Evolutionary conservation across 1,140 invertebrate genomes (phyloP).

Genomic region (Sycobia sp.): DNA sequence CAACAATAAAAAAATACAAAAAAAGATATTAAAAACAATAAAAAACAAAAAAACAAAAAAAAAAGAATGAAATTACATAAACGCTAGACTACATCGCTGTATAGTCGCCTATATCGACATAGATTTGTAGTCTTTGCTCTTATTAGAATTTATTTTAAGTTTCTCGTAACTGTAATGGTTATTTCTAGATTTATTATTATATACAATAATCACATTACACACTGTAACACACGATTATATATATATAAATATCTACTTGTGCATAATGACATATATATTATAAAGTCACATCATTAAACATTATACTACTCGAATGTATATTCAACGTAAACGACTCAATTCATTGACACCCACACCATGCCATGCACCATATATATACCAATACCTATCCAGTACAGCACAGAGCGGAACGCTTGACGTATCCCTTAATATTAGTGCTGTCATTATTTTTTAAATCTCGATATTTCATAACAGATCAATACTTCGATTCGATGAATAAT

Average conservation of each 20-base stretch:
- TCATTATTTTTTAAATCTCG: no score
- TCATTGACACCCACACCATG: slow-evolving; percentile 60
- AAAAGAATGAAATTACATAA: slow-evolving; percentile 32
- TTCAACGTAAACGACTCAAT: slow-evolving; percentile 55
- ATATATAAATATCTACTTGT: slow-evolving; percentile 62
- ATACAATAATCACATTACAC: slow-evolving; percentile 58
- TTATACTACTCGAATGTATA: slow-evolving; percentile 61
- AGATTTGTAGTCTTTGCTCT: slow-evolving; percentile 52
- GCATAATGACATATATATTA: slow-evolving; percentile 62
- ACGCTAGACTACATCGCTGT: slow-evolving; percentile 45
- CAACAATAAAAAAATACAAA: slow-evolving; percentile 20
- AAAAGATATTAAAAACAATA: slow-evolving; percentile 23
- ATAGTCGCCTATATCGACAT: slow-evolving; percentile 55
- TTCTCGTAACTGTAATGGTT: slow-evolving; percentile 48
- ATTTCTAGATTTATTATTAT: slow-evolving; percentile 52
- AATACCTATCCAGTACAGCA: slow-evolving; percentile 35
- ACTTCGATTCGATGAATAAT: no score
- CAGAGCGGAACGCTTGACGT: neutral
- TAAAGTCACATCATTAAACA: slow-evolving; percentile 62
- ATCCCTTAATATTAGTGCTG: neutral
- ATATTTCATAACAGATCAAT: no score
- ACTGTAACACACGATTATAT: slow-evolving; percentile 62
- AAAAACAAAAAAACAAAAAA: slow-evolving; percentile 19
- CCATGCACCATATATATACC: slow-evolving; percentile 39
- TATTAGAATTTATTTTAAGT: slow-evolving; percentile 50